Base-by-base conservation (phyloP, 2,797 vertebrate species). In the Micropoecilia bifurca region DNA sequence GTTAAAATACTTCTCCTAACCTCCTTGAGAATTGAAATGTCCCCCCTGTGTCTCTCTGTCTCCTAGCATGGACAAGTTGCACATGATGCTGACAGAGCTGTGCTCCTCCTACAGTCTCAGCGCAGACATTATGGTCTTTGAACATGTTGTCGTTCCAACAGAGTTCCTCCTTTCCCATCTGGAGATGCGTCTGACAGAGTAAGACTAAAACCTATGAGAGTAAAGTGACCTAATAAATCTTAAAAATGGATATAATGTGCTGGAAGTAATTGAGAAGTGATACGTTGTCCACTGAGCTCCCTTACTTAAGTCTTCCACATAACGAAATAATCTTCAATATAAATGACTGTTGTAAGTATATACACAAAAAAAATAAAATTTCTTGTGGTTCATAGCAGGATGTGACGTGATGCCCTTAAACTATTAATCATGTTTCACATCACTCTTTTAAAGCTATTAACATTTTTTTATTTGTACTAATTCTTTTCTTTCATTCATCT, bases 41-140 rank as follows among this genome's bases (percentile, higher is more conserved):
- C 74, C 3, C 55, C 75, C 68, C 53, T 83, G 50, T 72, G 22
- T 48, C 63, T 73, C 71, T 79, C 20, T 81, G 16, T 79, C 75
- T 77, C 53, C 39, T 73, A 99, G 98, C 87, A 90, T 98, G 96
- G 98, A 99, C 95, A 99, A 98, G 90, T 90, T 98, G 82, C 98
- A 99, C 88, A 78, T 96, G 91, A 93, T 79, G 46, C 93, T 99
- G 91, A 94, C 96, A 0, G 98, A 99, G 92, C 85, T 99, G 79
- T 96, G 96, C 63, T 89, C 95, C 84, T 94, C 96, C 83, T 96
- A 97, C 94, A 96, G 93, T 88, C 92, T 97, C 4, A 94, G 95
- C 30, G 77, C 63, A 10, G 97, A 92, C 74, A 93, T 99, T 68
- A 83, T 85, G 0, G 93, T 99, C 36, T 98, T 96, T 0, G 93